Evolutionary conservation across 2,113 vertebrate species (phyloP).

Genomic region (Gasterosteus aculeatus): DNA sequence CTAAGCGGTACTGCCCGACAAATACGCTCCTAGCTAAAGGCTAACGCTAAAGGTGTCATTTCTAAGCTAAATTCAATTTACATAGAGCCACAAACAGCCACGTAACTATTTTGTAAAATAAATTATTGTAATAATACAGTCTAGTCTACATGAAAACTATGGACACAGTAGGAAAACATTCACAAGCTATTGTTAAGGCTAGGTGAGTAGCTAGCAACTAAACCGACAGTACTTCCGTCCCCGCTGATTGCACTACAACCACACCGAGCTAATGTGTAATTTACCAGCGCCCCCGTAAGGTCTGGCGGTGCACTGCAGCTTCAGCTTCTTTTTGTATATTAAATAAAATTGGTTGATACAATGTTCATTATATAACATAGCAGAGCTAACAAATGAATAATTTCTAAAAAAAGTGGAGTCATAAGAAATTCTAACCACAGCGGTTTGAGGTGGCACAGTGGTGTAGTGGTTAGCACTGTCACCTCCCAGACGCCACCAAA

Average conservation of each 20-base stretch:
- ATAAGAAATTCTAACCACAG: no score
- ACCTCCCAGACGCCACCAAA: no score
- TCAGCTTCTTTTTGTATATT: neutral
- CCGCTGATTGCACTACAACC: neutral
- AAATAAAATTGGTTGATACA: neutral
- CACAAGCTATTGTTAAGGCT: slow-evolving; percentile 27
- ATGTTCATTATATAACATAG: neutral
- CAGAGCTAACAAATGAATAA: neutral
- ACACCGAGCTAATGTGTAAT: neutral
- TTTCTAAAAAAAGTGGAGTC: no score
- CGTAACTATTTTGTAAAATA: neutral
- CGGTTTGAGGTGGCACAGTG: no score
- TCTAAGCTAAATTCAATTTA: neutral
- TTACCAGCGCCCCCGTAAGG: slow-evolving; percentile 27
- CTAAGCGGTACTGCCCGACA: neutral
- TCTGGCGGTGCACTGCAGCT: slow-evolving; percentile 26
- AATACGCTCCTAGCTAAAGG: slow-evolving; percentile 20
- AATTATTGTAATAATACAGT: neutral
- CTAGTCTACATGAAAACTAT: neutral
- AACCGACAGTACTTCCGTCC: slow-evolving; percentile 16
- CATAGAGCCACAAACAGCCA: neutral
- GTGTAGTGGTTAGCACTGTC: no score
- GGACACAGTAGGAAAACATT: neutral
- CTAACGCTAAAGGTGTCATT: slow-evolving; percentile 38
- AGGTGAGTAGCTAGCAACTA: neutral